Evolutionary conservation across 1,140 invertebrate species (phyloP).

Genomic region (Drosophila busckii): DNA sequence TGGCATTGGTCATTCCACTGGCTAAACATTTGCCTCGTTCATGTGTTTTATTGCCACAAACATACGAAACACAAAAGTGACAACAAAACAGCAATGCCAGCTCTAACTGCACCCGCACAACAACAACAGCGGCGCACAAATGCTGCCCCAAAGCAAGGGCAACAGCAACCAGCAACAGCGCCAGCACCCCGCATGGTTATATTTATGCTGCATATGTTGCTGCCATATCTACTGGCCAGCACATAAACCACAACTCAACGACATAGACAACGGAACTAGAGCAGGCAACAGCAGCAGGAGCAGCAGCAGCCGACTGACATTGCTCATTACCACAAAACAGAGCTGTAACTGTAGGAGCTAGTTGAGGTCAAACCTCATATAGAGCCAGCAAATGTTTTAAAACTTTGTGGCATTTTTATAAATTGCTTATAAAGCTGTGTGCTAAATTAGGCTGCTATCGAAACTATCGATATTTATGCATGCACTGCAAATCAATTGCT

Average conservation of each 20-base stretch:
- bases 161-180: not conserved
- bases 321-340: constrained; percentile 44
- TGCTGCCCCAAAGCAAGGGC: not conserved
- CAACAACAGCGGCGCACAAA: constrained; percentile 33
- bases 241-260: constrained; percentile 72
- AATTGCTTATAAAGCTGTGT: too few relatives aligned
- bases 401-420: too few relatives aligned
- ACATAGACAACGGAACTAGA: constrained; percentile 52
- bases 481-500: too few relatives aligned
- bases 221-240: constrained; percentile 65
- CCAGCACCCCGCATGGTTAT: constrained; percentile 21
- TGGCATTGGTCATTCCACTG: constrained; percentile 38
- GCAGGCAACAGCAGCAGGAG: constrained; percentile 14
- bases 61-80: constrained; percentile 23
- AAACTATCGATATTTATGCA: too few relatives aligned
- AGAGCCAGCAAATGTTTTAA: too few relatives aligned
- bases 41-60: constrained; percentile 66
- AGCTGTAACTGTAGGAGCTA: constrained; percentile 1
- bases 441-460: too few relatives aligned
- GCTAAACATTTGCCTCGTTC: constrained; percentile 60
- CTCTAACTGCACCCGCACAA: constrained; percentile 19
- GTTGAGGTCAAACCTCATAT: too few relatives aligned
- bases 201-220: constrained; percentile 72
- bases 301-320: constrained; percentile 3
- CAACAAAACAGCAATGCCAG: constrained; percentile 28